Evolutionary conservation across 2,113 vertebrate species (phyloP).

Genomic region (Oceanodroma tethys): DNA sequence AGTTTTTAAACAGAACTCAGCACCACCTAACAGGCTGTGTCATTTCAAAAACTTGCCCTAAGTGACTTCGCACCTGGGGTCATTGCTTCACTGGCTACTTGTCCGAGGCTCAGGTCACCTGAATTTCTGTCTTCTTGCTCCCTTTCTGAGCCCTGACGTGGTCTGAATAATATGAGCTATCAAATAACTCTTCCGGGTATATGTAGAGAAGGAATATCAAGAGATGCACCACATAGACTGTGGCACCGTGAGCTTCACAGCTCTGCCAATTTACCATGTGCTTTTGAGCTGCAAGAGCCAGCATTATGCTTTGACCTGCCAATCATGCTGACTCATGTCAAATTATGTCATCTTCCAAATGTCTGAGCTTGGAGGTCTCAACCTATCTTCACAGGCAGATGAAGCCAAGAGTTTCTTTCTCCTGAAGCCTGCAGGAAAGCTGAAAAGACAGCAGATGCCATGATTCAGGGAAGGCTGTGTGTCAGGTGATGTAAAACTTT

Average conservation of each 20-base stretch:
- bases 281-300: neutral
- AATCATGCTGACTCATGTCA: constrained; percentile 7
- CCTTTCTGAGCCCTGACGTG: neutral
- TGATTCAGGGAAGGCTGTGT: neutral
- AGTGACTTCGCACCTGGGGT: neutral
- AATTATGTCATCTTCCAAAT: constrained; percentile 29
- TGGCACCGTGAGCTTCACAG: neutral
- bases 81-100: neutral
- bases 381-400: neutral
- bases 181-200: neutral
- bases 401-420: neutral
- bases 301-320: neutral
- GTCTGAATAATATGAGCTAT: neutral
- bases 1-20: neutral
- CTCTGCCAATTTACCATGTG: neutral
- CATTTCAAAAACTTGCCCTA: neutral
- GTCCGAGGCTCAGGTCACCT: neutral
- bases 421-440: neutral
- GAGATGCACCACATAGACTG: neutral
- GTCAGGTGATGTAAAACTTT: neutral
- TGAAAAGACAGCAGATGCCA: neutral
- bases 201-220: neutral
- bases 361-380: constrained; percentile 3
- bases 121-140: neutral
- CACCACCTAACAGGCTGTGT: neutral